Evolutionary conservation across 2,113 vertebrate genomes (phyloP), one percentile per base, ranked within the genome.

Genomic region (Cololabis saira): DNA sequence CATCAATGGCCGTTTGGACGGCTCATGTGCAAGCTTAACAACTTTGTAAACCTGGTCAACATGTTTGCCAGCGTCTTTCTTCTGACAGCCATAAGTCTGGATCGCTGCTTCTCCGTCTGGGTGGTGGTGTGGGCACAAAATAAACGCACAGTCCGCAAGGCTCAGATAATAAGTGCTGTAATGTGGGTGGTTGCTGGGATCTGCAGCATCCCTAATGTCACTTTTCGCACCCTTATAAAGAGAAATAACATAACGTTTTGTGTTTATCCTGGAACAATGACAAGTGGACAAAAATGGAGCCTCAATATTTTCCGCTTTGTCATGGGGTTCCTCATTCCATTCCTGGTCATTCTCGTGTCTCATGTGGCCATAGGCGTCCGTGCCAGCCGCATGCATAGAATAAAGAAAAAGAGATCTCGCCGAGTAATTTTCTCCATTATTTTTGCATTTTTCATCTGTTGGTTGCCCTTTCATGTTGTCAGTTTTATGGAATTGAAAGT

Each of bases 31-130:
- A 93, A 90, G 43, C 45, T 92, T 18, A 67, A 67, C 42, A 49
- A 0, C 48, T 81, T 90, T 7, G 48, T 86, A 0, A 7, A 0
- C 2, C 15, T 64, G 0, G 30, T 90, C 42, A 93, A 78, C 71
- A 87, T 92, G 88, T 92, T 88, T 62, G 85, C 89, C n/a, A 94
- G 93, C 0, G 21, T 90, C 55, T 92, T 84, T 55, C 50, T 92
- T 3, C 77, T 93, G 19, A 65, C 60, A 18, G 83, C 71, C 17
- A 93, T 93, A 52, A 93, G 92, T 55, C 17, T 93, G 52, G 93
- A 94, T 55, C 87, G 93, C 13, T 94, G 79, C 5, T n/a, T 92
- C 8, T 76, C 69, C 18, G 76, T 87, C 22, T 82, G 82, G 61
- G 47, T 58, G 61, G 86, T 90, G 5, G 87, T 92, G 10, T 93